Evolutionary conservation across 2,888 invertebrate species (phyloP).

Genomic region (Drosophila acutilabella): DNA sequence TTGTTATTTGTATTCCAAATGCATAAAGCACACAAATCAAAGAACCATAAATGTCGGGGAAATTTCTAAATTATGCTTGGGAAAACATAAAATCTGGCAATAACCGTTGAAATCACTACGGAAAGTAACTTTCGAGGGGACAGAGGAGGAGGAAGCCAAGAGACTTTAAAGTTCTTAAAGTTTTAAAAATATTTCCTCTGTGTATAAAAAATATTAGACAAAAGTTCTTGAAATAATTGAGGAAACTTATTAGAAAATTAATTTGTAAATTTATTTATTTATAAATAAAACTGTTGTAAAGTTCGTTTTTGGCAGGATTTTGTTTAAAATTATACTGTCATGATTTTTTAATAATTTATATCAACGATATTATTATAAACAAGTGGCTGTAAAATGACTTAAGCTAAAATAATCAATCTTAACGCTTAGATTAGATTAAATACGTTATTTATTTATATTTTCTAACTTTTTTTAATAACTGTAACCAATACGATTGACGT

Average conservation of each 20-base stretch:
- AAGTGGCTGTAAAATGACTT: neutral
- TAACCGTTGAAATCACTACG: conserved; percentile 15
- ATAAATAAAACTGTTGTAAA: too few species aligned
- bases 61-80: conserved; percentile 46
- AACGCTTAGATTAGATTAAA: neutral
- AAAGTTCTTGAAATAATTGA: too few species aligned
- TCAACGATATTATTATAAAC: too few species aligned
- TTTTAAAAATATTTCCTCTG: too few species aligned
- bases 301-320: too few species aligned
- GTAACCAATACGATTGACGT: conserved; percentile 3
- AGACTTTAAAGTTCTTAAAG: neutral
- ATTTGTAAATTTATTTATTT: too few species aligned
- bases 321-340: too few species aligned
- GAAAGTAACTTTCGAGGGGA: neutral
- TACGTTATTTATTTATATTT: neutral
- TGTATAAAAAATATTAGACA: too few species aligned
- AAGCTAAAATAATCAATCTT: conserved; percentile 3
- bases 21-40: conserved; percentile 48
- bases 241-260: too few species aligned
- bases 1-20: conserved; percentile 24
- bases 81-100: conserved; percentile 11
- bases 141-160: neutral
- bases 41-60: conserved; percentile 32
- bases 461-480: neutral
- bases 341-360: too few species aligned